phyloP scores from a whole-genome alignment of 2,888 invertebrate species.

The Sturmia bella region DNA sequence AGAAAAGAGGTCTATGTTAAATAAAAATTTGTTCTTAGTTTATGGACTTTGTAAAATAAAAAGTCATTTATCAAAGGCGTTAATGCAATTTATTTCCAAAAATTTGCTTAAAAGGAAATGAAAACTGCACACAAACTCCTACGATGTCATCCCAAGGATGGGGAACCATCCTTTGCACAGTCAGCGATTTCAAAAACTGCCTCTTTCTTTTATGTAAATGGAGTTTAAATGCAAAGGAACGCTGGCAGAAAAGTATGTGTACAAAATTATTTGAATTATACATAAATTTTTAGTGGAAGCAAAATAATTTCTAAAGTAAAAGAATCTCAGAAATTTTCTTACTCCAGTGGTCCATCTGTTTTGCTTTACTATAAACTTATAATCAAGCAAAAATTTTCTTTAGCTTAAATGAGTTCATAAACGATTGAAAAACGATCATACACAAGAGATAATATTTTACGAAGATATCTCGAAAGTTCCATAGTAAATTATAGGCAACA shows the following conservation, averaged over 20 bases:
- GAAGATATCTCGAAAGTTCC: no score
- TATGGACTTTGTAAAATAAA: constrained; percentile 10
- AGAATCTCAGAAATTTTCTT: no score
- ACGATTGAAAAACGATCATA: no score
- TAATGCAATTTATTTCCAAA: constrained; percentile 51
- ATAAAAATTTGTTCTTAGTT: background rate
- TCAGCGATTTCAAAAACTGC: constrained; percentile 51
- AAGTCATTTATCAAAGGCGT: constrained; percentile 53
- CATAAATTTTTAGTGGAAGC: no score
- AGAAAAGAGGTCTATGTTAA: background rate
- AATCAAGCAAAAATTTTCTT: no score
- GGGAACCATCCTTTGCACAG: constrained; percentile 7
- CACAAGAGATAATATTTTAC: no score
- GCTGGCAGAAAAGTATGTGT: background rate
- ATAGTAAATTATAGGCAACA: no score
- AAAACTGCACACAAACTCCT: constrained; percentile 44
- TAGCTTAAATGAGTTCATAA: no score
- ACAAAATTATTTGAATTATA: no score
- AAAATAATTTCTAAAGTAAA: no score
- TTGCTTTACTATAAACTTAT: no score
- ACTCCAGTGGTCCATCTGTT: no score
- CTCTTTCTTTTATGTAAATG: constrained; percentile 7
- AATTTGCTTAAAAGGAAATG: constrained; percentile 29
- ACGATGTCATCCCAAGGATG: background rate
- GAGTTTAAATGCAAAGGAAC: constrained; percentile 6